A percentile compares a stretch with the other conserved stretches of the same genome.
These are phyloP conservation scores for Zaprionus inermis DNA, from an alignment of 1,140 invertebrate species.

Conservation along the genomic window DNA sequence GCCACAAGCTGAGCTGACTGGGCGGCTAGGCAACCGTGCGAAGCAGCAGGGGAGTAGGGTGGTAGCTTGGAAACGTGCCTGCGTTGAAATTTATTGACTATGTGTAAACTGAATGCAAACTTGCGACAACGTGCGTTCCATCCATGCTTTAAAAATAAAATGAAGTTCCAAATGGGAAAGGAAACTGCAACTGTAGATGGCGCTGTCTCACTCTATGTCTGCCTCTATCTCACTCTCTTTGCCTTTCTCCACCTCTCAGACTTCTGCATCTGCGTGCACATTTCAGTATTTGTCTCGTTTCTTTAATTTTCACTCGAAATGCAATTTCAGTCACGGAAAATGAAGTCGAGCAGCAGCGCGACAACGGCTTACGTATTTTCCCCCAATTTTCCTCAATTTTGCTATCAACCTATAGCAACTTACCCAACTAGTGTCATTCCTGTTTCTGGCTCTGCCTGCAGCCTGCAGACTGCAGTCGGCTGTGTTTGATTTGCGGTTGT, in stretches of 20 bases:
- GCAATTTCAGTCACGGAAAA: conserved; percentile 9
- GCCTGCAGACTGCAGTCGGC: not conserved
- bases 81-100: conserved; percentile 58
- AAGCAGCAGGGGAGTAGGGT: too few species aligned
- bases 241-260: not conserved
- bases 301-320: conserved; percentile 23
- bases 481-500: conserved; percentile 81
- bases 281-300: conserved; percentile 31
- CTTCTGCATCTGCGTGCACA: conserved; percentile 13
- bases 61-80: conserved; percentile 54
- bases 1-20: conserved; percentile 65
- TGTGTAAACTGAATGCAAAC: conserved; percentile 69
- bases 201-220: not conserved
- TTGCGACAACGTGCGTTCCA: conserved; percentile 61
- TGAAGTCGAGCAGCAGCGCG: not conserved
- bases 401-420: conserved; percentile 12
- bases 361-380: not conserved
- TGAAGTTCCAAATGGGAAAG: conserved; percentile 64
- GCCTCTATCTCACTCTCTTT: not conserved
- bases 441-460: not conserved
- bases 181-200: conserved; percentile 10
- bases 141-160: conserved; percentile 70
- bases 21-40: not conserved
- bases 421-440: not conserved
- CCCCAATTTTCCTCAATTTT: conserved; percentile 8